These are phyloP conservation scores for Mycalesis mineus DNA, from an alignment of 2,888 invertebrate genomes.

Conservation along the genomic window DNA sequence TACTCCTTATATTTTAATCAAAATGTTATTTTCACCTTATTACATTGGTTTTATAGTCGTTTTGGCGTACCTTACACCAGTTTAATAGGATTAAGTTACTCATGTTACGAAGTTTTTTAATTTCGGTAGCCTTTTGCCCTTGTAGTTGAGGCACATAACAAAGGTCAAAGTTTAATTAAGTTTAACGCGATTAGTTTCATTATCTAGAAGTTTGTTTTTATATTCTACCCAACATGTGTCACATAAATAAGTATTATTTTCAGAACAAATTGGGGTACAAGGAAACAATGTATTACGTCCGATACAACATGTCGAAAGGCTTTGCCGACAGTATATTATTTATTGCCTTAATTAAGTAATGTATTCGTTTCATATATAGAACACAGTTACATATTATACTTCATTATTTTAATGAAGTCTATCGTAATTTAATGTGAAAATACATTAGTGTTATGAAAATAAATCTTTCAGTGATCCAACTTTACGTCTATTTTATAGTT, in stretches of 20 bases:
- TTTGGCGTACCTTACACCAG: not conserved
- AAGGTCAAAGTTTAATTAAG: conserved; percentile 24
- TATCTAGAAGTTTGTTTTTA: not conserved
- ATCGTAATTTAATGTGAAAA: no score
- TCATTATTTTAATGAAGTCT: not conserved
- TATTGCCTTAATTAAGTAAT: conserved; percentile 25
- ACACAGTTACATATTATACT: not conserved
- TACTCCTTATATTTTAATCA: not conserved
- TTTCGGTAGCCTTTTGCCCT: conserved; percentile 12
- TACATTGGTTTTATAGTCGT: not conserved
- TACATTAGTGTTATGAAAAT: not conserved
- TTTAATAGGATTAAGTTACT: not conserved
- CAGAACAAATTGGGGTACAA: conserved; percentile 29
- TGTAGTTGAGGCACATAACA: conserved; percentile 15
- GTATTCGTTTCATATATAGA: conserved; percentile 1
- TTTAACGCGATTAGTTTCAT: conserved; percentile 20
- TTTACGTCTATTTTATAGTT: not conserved
- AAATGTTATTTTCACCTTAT: not conserved
- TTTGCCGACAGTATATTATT: conserved; percentile 36
- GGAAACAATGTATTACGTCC: conserved; percentile 37
- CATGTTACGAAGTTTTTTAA: conserved; percentile 3
- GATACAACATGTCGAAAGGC: conserved; percentile 36
- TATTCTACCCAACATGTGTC: conserved; percentile 3
- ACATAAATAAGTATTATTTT: conserved; percentile 6
- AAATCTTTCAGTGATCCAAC: not conserved